phyloP scores from a whole-genome alignment of 2,113 vertebrate species.

The Corythoichthys intestinalis region DNA sequence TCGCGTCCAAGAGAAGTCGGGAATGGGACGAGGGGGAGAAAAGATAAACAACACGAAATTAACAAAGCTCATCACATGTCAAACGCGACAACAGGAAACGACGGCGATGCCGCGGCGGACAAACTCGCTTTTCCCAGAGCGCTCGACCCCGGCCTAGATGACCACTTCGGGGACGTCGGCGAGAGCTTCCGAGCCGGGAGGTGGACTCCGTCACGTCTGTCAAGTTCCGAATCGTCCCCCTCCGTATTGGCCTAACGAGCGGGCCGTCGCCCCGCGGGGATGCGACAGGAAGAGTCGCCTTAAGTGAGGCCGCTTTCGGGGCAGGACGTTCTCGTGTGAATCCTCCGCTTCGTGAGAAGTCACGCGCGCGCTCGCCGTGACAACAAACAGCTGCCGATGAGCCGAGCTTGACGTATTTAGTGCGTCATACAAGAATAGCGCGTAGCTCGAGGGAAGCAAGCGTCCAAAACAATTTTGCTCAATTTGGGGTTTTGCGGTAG shows the following conservation, averaged over 20 bases:
- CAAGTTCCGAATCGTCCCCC: background rate
- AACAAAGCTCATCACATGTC: background rate
- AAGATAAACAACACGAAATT: background rate
- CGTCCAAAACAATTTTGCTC: no score
- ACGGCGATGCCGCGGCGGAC: background rate
- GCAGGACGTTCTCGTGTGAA: constrained; percentile 71
- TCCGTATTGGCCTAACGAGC: constrained; percentile 24
- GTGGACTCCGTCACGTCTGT: background rate
- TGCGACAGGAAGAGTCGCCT: constrained; percentile 48
- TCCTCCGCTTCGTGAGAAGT: constrained; percentile 44
- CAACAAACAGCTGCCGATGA: background rate
- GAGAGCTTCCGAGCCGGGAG: background rate
- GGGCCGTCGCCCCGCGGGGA: constrained; percentile 41
- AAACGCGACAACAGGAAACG: background rate
- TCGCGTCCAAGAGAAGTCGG: background rate
- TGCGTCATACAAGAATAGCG: background rate
- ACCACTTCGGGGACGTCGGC: background rate
- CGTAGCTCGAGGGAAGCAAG: no score
- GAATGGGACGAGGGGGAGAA: background rate
- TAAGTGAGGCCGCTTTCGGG: constrained; percentile 38
- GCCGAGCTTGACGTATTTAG: background rate
- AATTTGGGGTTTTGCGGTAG: no score
- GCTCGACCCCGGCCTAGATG: background rate
- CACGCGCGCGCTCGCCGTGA: background rate
- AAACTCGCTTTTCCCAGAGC: background rate